These are phyloP conservation scores for Drosophila suzukii DNA, from an alignment of 1,140 invertebrate species.

Conservation along the genomic window DNA sequence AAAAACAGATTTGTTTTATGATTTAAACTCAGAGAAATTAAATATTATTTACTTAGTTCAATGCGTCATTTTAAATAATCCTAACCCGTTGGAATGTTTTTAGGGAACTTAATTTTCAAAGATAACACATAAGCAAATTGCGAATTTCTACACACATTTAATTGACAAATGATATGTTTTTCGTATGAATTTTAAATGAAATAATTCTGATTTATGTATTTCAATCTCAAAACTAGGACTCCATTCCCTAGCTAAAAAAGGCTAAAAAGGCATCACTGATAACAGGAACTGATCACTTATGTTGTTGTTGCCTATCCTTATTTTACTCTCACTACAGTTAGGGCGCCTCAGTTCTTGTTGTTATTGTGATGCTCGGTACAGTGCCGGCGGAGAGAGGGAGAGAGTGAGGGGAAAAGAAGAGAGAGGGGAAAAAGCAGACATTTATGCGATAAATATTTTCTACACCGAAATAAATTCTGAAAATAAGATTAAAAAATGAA, in stretches of 20 bases:
- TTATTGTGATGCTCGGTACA: slow-evolving; percentile 50
- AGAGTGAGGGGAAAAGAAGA: slow-evolving; percentile 25
- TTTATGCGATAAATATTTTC: slow-evolving; percentile 48
- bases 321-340: slow-evolving; percentile 42
- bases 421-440: slow-evolving; percentile 14
- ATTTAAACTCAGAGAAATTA: too few relatives aligned
- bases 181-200: too few relatives aligned
- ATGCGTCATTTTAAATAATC: too few relatives aligned
- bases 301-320: slow-evolving; percentile 28
- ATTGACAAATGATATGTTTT: too few relatives aligned
- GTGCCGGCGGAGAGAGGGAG: slow-evolving; percentile 36
- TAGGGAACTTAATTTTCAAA: too few relatives aligned
- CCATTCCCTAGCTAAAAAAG: neutral
- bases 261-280: slow-evolving; percentile 20
- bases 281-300: slow-evolving; percentile 44
- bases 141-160: too few relatives aligned
- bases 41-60: too few relatives aligned
- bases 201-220: too few relatives aligned
- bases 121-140: too few relatives aligned
- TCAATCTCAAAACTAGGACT: neutral
- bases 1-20: too few relatives aligned
- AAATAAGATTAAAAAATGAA: slow-evolving; percentile 62
- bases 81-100: too few relatives aligned
- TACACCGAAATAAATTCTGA: slow-evolving; percentile 65
- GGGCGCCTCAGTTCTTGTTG: slow-evolving; percentile 38